Base-by-base conservation (phyloP, 2,113 vertebrate species). In the Scophthalmus maximus region DNA sequence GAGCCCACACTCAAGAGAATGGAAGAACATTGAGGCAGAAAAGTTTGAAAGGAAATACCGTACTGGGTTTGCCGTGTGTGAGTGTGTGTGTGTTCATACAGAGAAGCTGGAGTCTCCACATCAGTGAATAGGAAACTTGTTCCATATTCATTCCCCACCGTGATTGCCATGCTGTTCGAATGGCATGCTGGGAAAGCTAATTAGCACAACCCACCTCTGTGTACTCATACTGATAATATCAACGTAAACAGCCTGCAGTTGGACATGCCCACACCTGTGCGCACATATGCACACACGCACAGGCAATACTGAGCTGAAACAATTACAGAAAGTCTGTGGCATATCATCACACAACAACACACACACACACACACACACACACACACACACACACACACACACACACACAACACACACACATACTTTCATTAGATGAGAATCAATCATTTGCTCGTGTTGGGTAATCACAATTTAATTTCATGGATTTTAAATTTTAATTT, bases 171-270 rank as follows among this genome's bases (percentile, higher is more conserved):
- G 90, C 86, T 87, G 86, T 83, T 91, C 55, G 70, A 90, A 89
- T 40, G 50, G 81, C 92, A 90, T 91, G 92, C 89, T 92, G 91
- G 77, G 91, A 91, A 88, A 92, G 89, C 89, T 93, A 93, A 93
- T 92, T 94, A 93, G 90, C 88, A 79, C 79, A 83, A 83, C 81
- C 88, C 81, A 92, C 89, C 88, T 90, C 87, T 73, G 79, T 86
- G 88, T 82, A 76, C 86, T 86, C 80, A 81, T 78, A 88, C 78
- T 77, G 77, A 83, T 81, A 79, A 85, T 74, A 85, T 84, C 68
- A 49, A 11, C 68, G 76, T 82, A 82, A 85, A 76, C 79, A 86
- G 72, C 78, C 76, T 78, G 60, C 68, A 83, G 81, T 82, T 76
- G 79, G 78, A 79, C 68, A 82, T 78, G 62, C 79, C 53, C 58